Percentiles rank a stretch among this genome's conserved stretches.
phyloP scores from a whole-genome alignment of 2,888 invertebrate species.

The Heliconius charithonia region DNA sequence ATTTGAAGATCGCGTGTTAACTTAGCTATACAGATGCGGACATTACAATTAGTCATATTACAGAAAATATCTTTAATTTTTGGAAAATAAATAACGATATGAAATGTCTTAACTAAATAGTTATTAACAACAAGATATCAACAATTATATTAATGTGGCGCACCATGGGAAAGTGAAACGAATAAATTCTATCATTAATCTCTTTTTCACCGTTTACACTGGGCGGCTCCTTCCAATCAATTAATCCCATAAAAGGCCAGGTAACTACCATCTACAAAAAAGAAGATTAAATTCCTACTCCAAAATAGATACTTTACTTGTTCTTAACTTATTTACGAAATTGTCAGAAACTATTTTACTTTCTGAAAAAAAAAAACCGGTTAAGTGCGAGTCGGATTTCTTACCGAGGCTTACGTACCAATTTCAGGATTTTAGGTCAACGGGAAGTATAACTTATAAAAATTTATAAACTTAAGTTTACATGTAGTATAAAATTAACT shows the following conservation, averaged over 20 bases:
- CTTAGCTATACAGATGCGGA: no score
- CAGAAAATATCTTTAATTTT: not conserved
- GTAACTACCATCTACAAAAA: slow-evolving; percentile 33
- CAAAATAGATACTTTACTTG: slow-evolving; percentile 26
- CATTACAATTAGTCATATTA: no score
- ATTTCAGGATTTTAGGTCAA: no score
- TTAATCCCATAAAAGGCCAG: slow-evolving; percentile 44
- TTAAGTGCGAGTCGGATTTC: no score
- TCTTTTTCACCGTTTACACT: slow-evolving; percentile 35
- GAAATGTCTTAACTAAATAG: slow-evolving; percentile 1
- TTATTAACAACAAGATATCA: not conserved
- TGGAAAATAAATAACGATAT: not conserved
- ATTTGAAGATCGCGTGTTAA: no score
- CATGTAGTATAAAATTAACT: no score
- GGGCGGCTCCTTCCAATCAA: slow-evolving; percentile 43
- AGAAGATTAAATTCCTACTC: slow-evolving; percentile 35
- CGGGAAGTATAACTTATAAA: no score
- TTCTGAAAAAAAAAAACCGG: not conserved
- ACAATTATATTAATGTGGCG: slow-evolving; percentile 1
- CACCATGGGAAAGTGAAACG: slow-evolving; percentile 25
- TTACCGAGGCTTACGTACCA: no score
- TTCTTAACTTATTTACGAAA: slow-evolving; percentile 17
- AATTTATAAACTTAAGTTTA: no score
- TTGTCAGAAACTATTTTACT: not conserved
- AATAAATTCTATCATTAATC: slow-evolving; percentile 30